Conservation (phyloP, 2,797 vertebrate genomes). For the Antennarius maculatus region DNA sequence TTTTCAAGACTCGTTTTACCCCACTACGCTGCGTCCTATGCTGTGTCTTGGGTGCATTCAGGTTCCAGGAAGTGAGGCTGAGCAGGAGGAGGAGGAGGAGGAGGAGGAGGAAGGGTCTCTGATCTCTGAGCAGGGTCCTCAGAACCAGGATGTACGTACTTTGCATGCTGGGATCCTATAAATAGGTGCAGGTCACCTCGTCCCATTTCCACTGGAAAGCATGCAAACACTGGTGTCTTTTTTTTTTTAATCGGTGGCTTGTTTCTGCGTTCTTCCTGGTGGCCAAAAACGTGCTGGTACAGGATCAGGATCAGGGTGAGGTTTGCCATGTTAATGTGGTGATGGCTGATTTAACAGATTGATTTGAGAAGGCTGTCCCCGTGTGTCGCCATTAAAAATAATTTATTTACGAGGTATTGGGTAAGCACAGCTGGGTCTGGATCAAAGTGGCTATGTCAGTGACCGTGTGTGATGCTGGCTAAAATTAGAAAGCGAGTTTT, state of each 20-base stretch:
- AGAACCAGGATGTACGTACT: conserved; percentile 84
- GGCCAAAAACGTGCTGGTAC: conserved; percentile 14
- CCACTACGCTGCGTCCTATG: conserved; percentile 68
- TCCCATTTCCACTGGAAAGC: conserved; percentile 43
- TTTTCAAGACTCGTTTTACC: conserved; percentile 61
- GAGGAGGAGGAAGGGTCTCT: conserved; percentile 78
- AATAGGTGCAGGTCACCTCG: conserved; percentile 47
- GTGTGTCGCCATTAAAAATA: conserved; percentile 17
- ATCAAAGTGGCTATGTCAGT: conserved; percentile 1
- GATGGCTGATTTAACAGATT: conserved; percentile 6
- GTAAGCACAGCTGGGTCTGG: conserved; percentile 7
- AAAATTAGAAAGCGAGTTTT: conserved; percentile 7
- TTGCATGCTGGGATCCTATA: conserved; percentile 74
- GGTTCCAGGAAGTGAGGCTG: conserved; percentile 82
- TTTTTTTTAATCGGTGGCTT: conserved; percentile 46
- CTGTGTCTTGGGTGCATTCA: conserved; percentile 82
- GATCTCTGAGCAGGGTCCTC: conserved; percentile 79
- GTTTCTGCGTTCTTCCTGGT: conserved; percentile 28
- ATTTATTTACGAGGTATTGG: neutral
- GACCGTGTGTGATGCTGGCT: neutral
- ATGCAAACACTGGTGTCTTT: conserved; percentile 51
- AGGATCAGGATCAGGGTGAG: conserved; percentile 16
- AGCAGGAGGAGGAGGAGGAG: conserved; percentile 69
- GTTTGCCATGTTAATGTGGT: conserved; percentile 26
- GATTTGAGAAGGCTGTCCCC: neutral